A percentile compares a stretch with the other conserved stretches of the same genome.
Conservation (phyloP, 2,113 vertebrate genomes). For the Plestiodon gilberti region DNA sequence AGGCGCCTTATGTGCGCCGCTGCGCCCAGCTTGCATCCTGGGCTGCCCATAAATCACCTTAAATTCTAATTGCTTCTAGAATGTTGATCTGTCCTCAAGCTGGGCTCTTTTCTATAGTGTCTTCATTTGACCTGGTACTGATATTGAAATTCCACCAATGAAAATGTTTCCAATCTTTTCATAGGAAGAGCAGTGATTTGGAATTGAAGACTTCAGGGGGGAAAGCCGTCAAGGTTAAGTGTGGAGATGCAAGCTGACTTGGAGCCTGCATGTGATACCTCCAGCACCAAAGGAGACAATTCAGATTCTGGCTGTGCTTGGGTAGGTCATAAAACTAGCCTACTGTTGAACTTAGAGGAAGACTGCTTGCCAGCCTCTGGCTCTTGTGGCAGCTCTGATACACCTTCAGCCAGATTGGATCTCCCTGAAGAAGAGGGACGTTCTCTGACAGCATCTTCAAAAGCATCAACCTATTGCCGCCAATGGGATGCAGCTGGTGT, state of each 20-base stretch:
- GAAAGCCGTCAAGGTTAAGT: not conserved
- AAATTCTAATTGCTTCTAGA: not conserved
- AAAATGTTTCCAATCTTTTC: conserved; percentile 27
- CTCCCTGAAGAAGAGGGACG: conserved; percentile 30
- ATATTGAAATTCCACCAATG: not conserved
- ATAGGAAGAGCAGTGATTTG: conserved; percentile 19
- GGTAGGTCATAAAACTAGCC: not conserved
- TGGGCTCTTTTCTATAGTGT: not conserved
- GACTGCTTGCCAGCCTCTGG: not conserved
- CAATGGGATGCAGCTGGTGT: not conserved
- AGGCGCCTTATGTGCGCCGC: no score
- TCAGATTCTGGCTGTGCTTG: not conserved
- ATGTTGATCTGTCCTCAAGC: not conserved
- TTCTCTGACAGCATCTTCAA: not conserved
- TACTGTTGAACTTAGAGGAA: conserved; percentile 12
- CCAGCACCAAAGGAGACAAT: not conserved
- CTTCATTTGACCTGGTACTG: not conserved
- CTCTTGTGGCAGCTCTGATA: not conserved
- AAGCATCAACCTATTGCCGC: not conserved
- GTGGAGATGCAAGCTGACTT: conserved; percentile 10
- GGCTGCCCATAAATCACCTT: not conserved
- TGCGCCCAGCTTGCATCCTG: no score
- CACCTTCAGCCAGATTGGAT: not conserved
- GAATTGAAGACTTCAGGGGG: conserved; percentile 9
- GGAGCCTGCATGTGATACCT: conserved; percentile 1